A percentile compares a stretch with the other conserved stretches of the same genome.
Evolutionary conservation across 1,140 invertebrate species (phyloP).

Genomic region (Asbolus verrucosus): DNA sequence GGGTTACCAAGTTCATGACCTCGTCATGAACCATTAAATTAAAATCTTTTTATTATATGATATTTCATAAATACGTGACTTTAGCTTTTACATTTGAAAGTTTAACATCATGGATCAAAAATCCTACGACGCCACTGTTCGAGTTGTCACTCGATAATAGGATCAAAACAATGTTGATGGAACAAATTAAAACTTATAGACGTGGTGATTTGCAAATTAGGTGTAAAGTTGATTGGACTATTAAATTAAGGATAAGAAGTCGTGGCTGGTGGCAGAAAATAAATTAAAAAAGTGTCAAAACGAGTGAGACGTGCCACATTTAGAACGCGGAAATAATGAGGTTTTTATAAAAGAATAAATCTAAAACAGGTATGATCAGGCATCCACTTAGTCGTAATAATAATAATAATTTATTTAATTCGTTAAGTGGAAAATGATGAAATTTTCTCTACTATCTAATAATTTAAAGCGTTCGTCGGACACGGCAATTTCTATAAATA

Average conservation of each 20-base stretch:
- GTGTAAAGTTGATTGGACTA: slow-evolving; percentile 2
- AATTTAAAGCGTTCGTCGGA: too few species aligned
- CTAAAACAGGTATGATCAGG: too few species aligned
- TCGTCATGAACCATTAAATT: slow-evolving; percentile 26
- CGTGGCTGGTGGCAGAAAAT: slow-evolving; percentile 6
- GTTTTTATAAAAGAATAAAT: too few species aligned
- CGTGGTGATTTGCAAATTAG: slow-evolving; percentile 20
- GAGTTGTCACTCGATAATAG: neutral
- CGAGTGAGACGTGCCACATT: neutral
- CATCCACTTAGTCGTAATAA: too few species aligned
- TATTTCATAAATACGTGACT: slow-evolving; percentile 33
- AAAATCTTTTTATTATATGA: slow-evolving; percentile 11
- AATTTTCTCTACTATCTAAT: too few species aligned
- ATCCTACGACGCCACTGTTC: slow-evolving; percentile 12
- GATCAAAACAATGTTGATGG: neutral
- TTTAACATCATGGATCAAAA: neutral
- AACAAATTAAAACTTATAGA: slow-evolving; percentile 24
- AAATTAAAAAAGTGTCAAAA: slow-evolving; percentile 33
- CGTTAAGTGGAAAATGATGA: too few species aligned
- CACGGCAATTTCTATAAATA: too few species aligned
- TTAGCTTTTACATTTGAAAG: too few species aligned
- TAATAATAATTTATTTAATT: too few species aligned
- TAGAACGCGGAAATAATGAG: too few species aligned
- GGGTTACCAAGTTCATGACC: slow-evolving; percentile 24
- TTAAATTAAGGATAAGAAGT: slow-evolving; percentile 30